These are phyloP conservation scores for Saccostrea echinata DNA, from an alignment of 1,140 invertebrate species.

Conservation along the genomic window DNA sequence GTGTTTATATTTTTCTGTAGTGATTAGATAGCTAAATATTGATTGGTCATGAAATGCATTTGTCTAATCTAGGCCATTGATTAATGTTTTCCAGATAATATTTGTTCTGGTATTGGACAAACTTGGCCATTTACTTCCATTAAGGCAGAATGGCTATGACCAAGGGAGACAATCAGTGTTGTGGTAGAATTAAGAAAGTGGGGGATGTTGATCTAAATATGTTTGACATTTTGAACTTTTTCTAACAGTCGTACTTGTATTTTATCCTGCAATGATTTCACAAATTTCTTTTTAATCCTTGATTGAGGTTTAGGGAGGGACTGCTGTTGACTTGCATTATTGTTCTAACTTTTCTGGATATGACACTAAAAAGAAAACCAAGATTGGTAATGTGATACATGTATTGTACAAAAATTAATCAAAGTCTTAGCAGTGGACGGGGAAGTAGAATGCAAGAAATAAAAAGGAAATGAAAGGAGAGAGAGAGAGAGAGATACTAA, in stretches of 20 bases:
- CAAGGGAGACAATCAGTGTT: constrained; percentile 11
- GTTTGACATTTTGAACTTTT: background rate
- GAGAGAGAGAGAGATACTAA: background rate
- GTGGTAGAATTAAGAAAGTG: constrained; percentile 16
- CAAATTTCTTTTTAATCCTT: constrained; percentile 33
- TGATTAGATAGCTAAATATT: constrained; percentile 8
- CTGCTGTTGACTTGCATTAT: background rate
- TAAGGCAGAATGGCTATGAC: background rate
- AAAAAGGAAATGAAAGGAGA: background rate
- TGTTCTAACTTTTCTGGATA: background rate
- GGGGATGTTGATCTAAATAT: constrained; percentile 8
- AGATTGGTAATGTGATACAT: background rate
- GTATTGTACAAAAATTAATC: background rate
- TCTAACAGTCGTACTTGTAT: background rate
- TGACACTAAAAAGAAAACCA: too few species aligned
- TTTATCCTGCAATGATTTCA: constrained; percentile 13
- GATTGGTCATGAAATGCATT: constrained; percentile 26
- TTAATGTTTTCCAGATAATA: constrained; percentile 36
- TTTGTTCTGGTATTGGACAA: constrained; percentile 21
- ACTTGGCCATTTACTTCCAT: constrained; percentile 33
- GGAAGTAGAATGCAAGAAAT: background rate
- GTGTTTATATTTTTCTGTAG: constrained; percentile 19
- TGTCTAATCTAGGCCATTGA: constrained; percentile 38
- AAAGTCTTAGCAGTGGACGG: background rate
- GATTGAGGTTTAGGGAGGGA: background rate